Evolutionary conservation across 2,888 invertebrate species (phyloP).

Genomic region (Yponomeuta evonymella): DNA sequence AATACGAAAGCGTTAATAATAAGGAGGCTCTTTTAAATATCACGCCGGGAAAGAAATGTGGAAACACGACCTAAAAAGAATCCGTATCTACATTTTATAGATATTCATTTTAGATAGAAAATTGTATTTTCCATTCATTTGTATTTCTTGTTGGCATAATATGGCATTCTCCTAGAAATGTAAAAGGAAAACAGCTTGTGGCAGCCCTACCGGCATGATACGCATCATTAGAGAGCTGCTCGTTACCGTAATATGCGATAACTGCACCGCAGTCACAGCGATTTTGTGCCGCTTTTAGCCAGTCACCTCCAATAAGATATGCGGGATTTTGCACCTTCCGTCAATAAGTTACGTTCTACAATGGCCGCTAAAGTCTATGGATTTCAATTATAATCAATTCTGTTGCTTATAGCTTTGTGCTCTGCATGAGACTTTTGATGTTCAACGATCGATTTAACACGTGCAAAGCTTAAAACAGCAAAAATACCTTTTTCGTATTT

Average conservation of each 20-base stretch:
- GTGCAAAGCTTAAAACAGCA: background rate
- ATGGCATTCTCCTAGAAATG: too few relatives aligned
- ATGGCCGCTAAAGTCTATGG: background rate
- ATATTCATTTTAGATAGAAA: background rate
- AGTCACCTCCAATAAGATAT: background rate
- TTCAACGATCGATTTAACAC: background rate
- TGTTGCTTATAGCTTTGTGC: background rate
- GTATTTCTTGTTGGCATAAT: background rate
- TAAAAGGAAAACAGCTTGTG: background rate
- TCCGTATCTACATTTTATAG: background rate
- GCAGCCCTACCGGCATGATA: background rate
- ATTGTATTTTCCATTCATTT: background rate
- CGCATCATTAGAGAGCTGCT: constrained; percentile 8
- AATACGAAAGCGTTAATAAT: background rate
- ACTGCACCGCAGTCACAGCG: constrained; percentile 4
- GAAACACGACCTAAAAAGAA: background rate
- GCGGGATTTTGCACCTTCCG: background rate
- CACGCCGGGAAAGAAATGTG: background rate
- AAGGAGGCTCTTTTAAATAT: background rate
- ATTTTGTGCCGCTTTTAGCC: constrained; percentile 12
- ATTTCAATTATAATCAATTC: background rate
- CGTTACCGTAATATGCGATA: constrained; percentile 6
- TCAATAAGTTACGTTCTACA: background rate
- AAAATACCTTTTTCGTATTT: too few relatives aligned
- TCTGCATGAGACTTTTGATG: background rate